Evolutionary conservation across 2,888 invertebrate genomes (phyloP).

Genomic region (Smittia sp.): DNA sequence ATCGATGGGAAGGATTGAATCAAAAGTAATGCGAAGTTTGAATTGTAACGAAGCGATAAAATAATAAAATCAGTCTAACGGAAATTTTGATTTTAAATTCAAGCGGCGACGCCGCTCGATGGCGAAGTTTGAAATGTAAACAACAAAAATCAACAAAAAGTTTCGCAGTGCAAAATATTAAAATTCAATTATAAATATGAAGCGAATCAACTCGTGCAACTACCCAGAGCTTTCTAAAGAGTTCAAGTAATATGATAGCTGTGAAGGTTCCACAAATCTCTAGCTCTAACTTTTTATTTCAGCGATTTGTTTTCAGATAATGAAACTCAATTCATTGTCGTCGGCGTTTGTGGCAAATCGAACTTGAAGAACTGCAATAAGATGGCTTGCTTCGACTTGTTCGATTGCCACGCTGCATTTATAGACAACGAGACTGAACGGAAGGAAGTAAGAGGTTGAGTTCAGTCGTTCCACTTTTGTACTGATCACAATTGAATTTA

Average conservation of each 20-base stretch:
- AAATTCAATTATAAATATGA: not conserved
- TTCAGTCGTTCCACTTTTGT: not conserved
- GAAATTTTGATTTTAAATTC: not conserved
- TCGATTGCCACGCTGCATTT: constrained; percentile 46
- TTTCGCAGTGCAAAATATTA: too few relatives aligned
- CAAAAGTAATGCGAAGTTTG: too few relatives aligned
- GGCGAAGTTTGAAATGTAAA: too few relatives aligned
- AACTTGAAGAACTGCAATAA: constrained; percentile 50
- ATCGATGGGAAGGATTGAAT: constrained; percentile 45
- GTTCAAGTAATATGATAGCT: constrained; percentile 16
- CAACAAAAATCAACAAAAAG: not conserved
- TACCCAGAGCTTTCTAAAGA: constrained; percentile 10
- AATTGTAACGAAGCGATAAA: too few relatives aligned
- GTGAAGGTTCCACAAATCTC: not conserved
- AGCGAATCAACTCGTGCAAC: not conserved
- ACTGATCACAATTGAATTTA: constrained; percentile 42
- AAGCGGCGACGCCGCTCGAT: not conserved
- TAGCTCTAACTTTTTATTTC: constrained; percentile 1
- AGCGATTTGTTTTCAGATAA: constrained; percentile 46
- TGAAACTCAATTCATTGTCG: constrained; percentile 48
- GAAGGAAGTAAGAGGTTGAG: constrained; percentile 44
- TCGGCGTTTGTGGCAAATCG: constrained; percentile 53
- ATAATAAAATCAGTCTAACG: too few relatives aligned
- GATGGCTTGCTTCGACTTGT: constrained; percentile 49
- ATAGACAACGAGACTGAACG: constrained; percentile 44